A percentile compares a stretch with the other conserved stretches of the same genome.
These are phyloP conservation scores for Cervus canadensis DNA, from an alignment of 2,113 vertebrate genomes.

Conservation along the genomic window DNA sequence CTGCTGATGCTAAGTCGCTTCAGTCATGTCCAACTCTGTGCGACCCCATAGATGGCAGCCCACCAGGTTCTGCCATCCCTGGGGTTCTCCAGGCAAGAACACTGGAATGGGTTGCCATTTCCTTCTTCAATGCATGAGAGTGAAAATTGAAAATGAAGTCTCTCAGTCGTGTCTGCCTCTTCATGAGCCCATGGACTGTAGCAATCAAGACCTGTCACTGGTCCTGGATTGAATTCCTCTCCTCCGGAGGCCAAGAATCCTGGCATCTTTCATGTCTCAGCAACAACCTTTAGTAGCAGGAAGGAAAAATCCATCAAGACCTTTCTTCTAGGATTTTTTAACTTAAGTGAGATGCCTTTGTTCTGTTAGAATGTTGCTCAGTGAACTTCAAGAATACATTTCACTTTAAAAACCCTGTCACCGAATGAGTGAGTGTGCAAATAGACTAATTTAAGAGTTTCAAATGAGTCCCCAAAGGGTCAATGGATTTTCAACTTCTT, in stretches of 20 bases:
- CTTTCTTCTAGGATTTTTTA: not conserved
- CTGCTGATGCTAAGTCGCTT: not conserved
- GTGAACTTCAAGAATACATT: not conserved
- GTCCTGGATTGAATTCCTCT: not conserved
- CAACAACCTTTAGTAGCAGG: not conserved
- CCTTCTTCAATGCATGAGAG: not conserved
- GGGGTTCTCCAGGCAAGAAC: not conserved
- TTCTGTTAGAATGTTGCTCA: not conserved
- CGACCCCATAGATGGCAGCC: accelerated
- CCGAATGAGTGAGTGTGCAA: not conserved
- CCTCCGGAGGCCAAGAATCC: not conserved
- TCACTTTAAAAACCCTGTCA: not conserved
- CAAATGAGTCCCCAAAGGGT: not conserved
- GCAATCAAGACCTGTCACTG: not conserved
- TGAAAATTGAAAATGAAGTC: not conserved
- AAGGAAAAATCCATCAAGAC: not conserved
- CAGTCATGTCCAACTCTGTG: not conserved
- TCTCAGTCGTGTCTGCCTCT: accelerated
- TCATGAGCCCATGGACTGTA: accelerated
- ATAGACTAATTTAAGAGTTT: not conserved
- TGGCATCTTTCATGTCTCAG: not conserved
- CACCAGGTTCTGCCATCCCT: accelerated
- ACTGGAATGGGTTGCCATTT: not conserved
- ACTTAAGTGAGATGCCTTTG: not conserved
- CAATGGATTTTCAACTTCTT: not conserved